A percentile compares a stretch with the other conserved stretches of the same genome.
Evolutionary conservation across 2,888 invertebrate species (phyloP).

Genomic region (Peribatodes rhomboidaria): DNA sequence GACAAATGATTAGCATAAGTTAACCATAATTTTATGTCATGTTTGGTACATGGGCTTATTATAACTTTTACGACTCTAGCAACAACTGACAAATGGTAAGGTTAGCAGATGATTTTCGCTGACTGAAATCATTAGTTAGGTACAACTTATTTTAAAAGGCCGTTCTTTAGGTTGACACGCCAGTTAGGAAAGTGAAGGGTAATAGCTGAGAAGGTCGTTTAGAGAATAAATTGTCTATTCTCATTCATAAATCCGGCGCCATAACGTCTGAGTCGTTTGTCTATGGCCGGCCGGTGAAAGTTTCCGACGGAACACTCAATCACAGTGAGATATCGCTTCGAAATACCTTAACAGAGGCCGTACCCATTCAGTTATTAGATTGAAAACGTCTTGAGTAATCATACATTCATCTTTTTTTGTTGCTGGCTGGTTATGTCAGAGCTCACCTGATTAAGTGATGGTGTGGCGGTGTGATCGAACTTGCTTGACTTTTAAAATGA

Average conservation of each 20-base stretch:
- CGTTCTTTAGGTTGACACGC: neutral
- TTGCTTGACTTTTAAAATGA: too few species aligned
- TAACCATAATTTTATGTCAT: too few species aligned
- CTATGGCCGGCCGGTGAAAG: slow-evolving; percentile 55
- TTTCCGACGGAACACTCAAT: slow-evolving; percentile 50
- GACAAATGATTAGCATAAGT: too few species aligned
- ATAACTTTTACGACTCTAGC: too few species aligned
- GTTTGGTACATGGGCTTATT: too few species aligned
- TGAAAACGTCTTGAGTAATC: neutral
- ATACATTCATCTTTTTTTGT: neutral
- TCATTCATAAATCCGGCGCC: slow-evolving; percentile 74
- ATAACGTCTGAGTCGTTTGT: slow-evolving; percentile 60
- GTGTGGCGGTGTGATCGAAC: too few species aligned
- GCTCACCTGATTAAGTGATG: neutral
- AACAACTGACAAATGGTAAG: too few species aligned
- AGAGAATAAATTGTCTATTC: slow-evolving; percentile 46
- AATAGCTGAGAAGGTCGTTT: slow-evolving; percentile 33
- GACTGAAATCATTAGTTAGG: neutral
- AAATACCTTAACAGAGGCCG: slow-evolving; percentile 19
- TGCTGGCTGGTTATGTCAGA: neutral
- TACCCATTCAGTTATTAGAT: slow-evolving; percentile 5
- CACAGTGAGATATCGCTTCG: slow-evolving; percentile 41
- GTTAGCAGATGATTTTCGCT: neutral
- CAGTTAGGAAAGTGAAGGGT: slow-evolving; percentile 31
- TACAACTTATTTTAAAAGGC: slow-evolving; percentile 1